Evolutionary conservation across 2,888 invertebrate species (phyloP).

Genomic region (Phortica magna): DNA sequence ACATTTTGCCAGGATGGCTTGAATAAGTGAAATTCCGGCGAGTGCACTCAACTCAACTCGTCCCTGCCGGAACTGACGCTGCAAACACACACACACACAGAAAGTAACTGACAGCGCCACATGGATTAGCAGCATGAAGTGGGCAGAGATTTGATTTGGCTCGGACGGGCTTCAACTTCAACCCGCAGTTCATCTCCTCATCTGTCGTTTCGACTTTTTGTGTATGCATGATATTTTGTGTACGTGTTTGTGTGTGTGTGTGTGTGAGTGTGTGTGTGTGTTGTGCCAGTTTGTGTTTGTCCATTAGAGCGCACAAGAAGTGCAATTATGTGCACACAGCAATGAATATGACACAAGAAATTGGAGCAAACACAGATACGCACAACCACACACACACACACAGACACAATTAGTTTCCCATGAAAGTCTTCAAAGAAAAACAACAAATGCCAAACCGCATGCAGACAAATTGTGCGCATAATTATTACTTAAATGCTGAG

Average conservation of each 20-base stretch:
- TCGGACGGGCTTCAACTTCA: not conserved
- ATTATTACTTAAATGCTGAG: constrained; percentile 31
- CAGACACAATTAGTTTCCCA: constrained; percentile 33
- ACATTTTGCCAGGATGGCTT: constrained; percentile 4
- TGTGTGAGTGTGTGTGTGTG: constrained; percentile 33
- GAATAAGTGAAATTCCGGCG: constrained; percentile 59
- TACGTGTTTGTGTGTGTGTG: constrained; percentile 4
- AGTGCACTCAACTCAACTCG: constrained; percentile 27
- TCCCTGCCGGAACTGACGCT: not conserved
- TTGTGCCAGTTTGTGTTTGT: constrained; percentile 49
- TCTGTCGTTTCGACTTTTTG: constrained; percentile 17
- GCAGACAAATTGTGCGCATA: constrained; percentile 45
- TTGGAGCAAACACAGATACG: constrained; percentile 55
- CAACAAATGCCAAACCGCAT: constrained; percentile 31
- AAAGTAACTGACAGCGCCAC: constrained; percentile 9
- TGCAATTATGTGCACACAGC: constrained; percentile 66
- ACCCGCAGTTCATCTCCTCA: constrained; percentile 11
- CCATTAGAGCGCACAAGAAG: constrained; percentile 62
- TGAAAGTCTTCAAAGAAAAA: not conserved
- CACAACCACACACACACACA: constrained; percentile 49
- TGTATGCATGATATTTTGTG: constrained; percentile 22
- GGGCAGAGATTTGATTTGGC: constrained; percentile 59
- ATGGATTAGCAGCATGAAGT: constrained; percentile 25
- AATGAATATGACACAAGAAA: constrained; percentile 66
- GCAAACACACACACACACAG: not conserved